Conservation (phyloP, 2,113 vertebrate species). For the Passer domesticus region DNA sequence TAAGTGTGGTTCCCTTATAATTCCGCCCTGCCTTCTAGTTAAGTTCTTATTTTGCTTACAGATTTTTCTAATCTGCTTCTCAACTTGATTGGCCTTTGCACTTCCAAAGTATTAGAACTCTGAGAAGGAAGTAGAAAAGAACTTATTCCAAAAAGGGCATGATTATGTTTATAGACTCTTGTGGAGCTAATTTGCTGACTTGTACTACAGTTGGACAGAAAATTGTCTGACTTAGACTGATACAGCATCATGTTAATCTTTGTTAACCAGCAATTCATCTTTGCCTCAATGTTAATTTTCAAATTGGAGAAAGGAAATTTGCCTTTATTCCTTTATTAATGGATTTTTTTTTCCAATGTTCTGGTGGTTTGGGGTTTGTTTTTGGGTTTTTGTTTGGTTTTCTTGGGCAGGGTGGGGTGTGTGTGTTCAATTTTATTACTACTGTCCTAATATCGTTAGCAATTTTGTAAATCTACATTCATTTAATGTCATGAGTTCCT, state of each 20-base stretch:
- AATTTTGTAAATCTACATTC: neutral
- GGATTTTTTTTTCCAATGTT: neutral
- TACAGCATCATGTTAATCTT: neutral
- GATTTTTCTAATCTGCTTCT: neutral
- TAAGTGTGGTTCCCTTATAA: neutral
- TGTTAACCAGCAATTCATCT: neutral
- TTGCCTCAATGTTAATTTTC: neutral
- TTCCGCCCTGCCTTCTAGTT: neutral
- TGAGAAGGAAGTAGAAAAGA: neutral
- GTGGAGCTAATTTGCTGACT: neutral
- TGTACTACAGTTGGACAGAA: neutral
- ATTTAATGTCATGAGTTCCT: neutral
- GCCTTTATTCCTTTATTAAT: neutral
- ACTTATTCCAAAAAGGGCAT: neutral
- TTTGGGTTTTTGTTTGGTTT: neutral
- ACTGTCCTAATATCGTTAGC: neutral
- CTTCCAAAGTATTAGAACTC: neutral
- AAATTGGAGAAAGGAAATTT: neutral
- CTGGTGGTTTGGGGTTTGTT: neutral
- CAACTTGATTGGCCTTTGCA: neutral
- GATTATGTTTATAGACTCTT: neutral
- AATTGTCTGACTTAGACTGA: neutral
- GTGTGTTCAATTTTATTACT: neutral
- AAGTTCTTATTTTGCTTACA: neutral
- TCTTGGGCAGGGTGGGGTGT: rapidly evolving